Percentiles rank a stretch among this genome's conserved stretches.
phyloP scores from a whole-genome alignment of 2,113 vertebrate species.

The Gracilinanus agilis region DNA sequence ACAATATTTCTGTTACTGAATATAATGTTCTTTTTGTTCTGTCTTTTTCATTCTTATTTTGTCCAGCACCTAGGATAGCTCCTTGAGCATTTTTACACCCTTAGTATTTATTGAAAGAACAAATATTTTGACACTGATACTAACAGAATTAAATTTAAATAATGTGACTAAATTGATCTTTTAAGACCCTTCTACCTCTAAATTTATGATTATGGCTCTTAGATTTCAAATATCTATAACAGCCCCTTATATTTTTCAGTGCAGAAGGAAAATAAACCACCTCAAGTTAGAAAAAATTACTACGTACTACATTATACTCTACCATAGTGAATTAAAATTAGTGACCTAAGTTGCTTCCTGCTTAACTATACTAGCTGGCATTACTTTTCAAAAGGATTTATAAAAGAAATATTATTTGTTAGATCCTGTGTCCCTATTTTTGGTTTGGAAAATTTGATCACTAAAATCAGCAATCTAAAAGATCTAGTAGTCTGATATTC shows the following conservation, averaged over 20 bases:
- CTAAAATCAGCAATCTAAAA: neutral
- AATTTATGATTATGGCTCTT: neutral
- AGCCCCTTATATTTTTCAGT: neutral
- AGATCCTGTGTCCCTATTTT: neutral
- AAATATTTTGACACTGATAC: neutral
- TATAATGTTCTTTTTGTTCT: too few relatives aligned
- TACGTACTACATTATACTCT: neutral
- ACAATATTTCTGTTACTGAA: too few relatives aligned
- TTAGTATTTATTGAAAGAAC: neutral
- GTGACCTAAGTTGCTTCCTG: neutral
- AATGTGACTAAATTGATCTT: neutral
- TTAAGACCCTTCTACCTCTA: neutral
- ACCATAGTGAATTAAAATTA: neutral
- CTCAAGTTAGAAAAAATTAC: neutral
- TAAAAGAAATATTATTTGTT: neutral
- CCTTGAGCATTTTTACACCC: neutral
- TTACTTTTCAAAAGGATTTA: neutral
- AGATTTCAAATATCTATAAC: neutral
- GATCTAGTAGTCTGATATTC: neutral
- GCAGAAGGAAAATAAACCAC: neutral
- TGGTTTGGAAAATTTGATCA: neutral
- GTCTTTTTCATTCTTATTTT: neutral
- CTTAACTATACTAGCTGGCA: neutral
- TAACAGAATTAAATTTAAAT: neutral
- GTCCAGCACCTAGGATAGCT: neutral